These are phyloP conservation scores for Parauchenoglanis punctatus DNA, from an alignment of 2,797 vertebrate genomes.

Conservation along the genomic window DNA sequence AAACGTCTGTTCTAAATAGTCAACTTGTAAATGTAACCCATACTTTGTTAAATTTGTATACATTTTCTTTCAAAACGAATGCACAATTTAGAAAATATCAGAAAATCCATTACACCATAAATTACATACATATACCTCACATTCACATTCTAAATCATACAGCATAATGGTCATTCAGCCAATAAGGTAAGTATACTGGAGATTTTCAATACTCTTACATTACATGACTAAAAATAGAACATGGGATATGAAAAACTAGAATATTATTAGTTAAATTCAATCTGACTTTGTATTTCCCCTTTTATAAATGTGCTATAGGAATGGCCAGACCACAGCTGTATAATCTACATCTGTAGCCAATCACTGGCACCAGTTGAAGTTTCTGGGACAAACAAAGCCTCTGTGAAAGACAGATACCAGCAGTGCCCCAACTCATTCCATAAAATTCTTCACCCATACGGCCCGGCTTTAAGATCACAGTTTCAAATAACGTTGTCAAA, in stretches of 20 bases:
- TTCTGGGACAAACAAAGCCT: slow-evolving; percentile 9
- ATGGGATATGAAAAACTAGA: neutral
- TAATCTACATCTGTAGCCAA: slow-evolving; percentile 44
- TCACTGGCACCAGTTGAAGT: slow-evolving; percentile 28
- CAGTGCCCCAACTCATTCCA: neutral
- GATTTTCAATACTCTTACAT: neutral
- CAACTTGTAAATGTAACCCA: neutral
- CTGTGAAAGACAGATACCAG: slow-evolving; percentile 2
- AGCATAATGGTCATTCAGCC: neutral
- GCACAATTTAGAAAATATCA: neutral
- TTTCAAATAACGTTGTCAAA: slow-evolving; percentile 47
- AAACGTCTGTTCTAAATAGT: neutral
- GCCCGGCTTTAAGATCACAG: slow-evolving; percentile 2
- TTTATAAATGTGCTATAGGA: neutral
- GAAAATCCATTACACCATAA: neutral
- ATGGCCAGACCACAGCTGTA: slow-evolving; percentile 9
- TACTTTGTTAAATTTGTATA: neutral
- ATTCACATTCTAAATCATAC: neutral
- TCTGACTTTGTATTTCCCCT: neutral
- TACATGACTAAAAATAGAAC: neutral
- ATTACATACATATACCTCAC: neutral
- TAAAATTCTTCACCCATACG: neutral
- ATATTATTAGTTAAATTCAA: neutral
- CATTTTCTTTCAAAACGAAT: neutral
- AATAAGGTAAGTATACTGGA: neutral